phyloP scores from a whole-genome alignment of 2,113 vertebrate genomes.

The Lanius ludovicianus region DNA sequence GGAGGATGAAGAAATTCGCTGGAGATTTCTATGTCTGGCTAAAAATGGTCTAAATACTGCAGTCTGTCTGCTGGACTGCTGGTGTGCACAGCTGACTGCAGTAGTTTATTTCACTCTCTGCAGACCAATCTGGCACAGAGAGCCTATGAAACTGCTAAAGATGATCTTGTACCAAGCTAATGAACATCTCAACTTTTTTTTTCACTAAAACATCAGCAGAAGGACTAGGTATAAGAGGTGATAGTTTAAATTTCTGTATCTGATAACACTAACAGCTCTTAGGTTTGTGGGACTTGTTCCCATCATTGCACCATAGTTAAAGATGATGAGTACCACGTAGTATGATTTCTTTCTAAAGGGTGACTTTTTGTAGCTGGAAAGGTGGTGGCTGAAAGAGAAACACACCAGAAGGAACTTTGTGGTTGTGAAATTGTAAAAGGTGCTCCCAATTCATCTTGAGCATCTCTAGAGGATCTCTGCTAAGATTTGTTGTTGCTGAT shows the following conservation, averaged over 20 bases:
- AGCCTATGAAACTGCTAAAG: neutral
- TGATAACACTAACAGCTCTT: neutral
- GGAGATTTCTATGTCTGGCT: neutral
- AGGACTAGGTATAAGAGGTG: neutral
- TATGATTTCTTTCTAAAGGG: neutral
- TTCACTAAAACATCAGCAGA: neutral
- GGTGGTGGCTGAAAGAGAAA: neutral
- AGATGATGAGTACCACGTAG: neutral
- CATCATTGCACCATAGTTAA: neutral
- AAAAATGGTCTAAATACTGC: neutral
- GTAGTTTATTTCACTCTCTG: neutral
- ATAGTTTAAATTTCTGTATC: neutral
- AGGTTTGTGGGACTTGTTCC: neutral
- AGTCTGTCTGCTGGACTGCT: slow-evolving; percentile 18
- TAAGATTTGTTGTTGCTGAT: neutral
- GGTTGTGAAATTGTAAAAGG: neutral
- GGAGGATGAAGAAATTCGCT: neutral
- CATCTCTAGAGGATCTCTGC: neutral
- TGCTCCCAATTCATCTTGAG: neutral
- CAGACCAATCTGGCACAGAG: neutral
- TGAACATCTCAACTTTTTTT: neutral
- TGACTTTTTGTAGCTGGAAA: neutral
- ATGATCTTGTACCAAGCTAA: neutral
- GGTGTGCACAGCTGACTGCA: slow-evolving; percentile 1
- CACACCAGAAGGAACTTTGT: neutral